These are phyloP conservation scores for Sphaeramia orbicularis DNA, from an alignment of 2,797 vertebrate species.

Conservation along the genomic window DNA sequence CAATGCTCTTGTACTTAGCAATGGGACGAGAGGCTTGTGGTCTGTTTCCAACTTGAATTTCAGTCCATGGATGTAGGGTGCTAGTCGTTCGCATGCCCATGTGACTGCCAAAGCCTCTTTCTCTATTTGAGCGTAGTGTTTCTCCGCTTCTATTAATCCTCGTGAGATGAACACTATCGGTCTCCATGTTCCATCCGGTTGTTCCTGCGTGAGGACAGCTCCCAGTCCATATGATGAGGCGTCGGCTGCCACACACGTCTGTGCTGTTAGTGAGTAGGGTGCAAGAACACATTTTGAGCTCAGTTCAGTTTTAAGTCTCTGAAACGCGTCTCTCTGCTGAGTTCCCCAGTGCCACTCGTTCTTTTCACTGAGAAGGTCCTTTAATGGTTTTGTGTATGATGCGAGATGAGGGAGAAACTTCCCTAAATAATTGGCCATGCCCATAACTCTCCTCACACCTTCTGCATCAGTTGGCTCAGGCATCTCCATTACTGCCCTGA, in stretches of 20 bases:
- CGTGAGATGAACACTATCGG: constrained; percentile 32
- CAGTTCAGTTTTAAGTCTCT: constrained; percentile 23
- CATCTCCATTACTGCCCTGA: constrained; percentile 17
- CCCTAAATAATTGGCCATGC: constrained; percentile 10
- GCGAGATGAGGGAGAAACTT: constrained; percentile 20
- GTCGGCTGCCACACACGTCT: constrained; percentile 28
- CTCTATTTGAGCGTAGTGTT: constrained; percentile 29
- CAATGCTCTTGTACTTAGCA: background rate
- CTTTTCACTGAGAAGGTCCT: constrained; percentile 2
- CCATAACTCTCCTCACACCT: constrained; percentile 30
- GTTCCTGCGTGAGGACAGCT: constrained; percentile 18
- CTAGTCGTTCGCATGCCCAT: background rate
- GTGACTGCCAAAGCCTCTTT: background rate
- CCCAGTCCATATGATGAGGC: constrained; percentile 24
- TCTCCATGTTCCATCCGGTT: constrained; percentile 29
- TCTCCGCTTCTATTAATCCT: constrained; percentile 13
- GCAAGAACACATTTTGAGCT: constrained; percentile 32
- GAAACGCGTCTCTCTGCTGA: constrained; percentile 3
- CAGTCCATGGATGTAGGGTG: background rate
- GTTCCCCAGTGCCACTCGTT: constrained; percentile 1
- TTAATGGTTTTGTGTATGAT: background rate
- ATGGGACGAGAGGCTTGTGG: too few species aligned
- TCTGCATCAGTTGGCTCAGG: background rate
- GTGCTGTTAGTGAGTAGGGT: constrained; percentile 8
- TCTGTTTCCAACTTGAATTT: too few species aligned